These are phyloP conservation scores for Synanthedon myopaeformis DNA, from an alignment of 2,888 invertebrate species.

Conservation along the genomic window DNA sequence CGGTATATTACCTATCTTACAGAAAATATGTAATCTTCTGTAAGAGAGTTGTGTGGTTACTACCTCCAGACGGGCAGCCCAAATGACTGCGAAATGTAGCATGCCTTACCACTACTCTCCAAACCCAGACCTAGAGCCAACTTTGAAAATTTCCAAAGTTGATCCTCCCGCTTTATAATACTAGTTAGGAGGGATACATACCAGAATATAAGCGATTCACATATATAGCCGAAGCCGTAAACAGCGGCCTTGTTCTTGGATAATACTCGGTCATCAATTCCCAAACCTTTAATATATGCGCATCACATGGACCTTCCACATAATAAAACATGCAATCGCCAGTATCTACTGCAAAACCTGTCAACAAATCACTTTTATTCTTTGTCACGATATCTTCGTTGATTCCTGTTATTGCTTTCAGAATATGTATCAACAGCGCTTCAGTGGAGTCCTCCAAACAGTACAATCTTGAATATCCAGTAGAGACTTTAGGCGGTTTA, in stretches of 20 bases:
- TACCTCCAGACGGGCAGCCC: too few species aligned
- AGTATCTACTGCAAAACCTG: slow-evolving; percentile 50
- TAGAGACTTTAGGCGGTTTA: slow-evolving; percentile 17
- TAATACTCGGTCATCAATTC: slow-evolving; percentile 37
- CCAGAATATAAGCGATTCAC: slow-evolving; percentile 41
- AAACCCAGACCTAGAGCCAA: too few species aligned
- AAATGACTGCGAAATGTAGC: too few species aligned
- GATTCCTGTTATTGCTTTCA: slow-evolving; percentile 27
- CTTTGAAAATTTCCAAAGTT: too few species aligned
- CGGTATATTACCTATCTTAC: too few species aligned
- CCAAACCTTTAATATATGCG: slow-evolving; percentile 40
- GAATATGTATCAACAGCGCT: slow-evolving; percentile 18
- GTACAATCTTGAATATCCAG: slow-evolving; percentile 40
- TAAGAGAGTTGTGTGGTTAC: too few species aligned
- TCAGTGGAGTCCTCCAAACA: slow-evolving; percentile 20
- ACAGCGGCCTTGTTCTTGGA: slow-evolving; percentile 29
- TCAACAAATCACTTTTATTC: slow-evolving; percentile 22
- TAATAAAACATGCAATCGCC: slow-evolving; percentile 36
- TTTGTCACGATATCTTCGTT: slow-evolving; percentile 24
- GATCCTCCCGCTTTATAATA: too few species aligned
- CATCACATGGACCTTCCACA: slow-evolving; percentile 45
- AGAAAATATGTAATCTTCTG: too few species aligned
- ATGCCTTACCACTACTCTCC: too few species aligned
- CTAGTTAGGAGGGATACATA: slow-evolving; percentile 6
- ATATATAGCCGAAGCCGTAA: slow-evolving; percentile 38